Conservation (phyloP, 2,797 vertebrate genomes). For the Protosalanx chinensis region DNA sequence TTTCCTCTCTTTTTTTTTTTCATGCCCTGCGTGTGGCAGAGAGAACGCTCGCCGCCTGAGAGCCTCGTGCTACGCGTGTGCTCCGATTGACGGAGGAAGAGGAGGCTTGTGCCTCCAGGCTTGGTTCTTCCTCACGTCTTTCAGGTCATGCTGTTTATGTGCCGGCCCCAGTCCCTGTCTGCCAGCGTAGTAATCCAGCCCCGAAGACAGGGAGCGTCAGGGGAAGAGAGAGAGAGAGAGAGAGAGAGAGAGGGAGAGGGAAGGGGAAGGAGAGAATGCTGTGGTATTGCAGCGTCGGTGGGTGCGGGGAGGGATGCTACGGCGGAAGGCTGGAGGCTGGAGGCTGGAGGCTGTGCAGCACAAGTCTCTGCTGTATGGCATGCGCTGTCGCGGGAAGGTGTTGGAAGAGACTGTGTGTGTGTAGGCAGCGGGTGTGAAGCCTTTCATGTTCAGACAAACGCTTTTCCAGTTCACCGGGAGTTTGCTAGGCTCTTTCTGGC, state of each 20-base stretch:
- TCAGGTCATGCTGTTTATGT: constrained; percentile 63
- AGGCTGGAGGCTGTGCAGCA: constrained; percentile 66
- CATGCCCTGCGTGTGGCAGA: constrained; percentile 69
- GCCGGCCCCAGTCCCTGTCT: constrained; percentile 45
- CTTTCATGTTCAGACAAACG: constrained; percentile 80
- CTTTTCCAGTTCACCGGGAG: constrained; percentile 68
- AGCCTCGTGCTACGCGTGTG: constrained; percentile 29
- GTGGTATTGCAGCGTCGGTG: constrained; percentile 65
- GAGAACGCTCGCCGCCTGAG: constrained; percentile 67
- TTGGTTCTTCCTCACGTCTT: constrained; percentile 57
- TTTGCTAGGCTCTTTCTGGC: constrained; percentile 48
- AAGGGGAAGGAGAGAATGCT: constrained; percentile 59
- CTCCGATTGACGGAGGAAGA: constrained; percentile 48
- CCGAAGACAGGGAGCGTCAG: constrained; percentile 49
- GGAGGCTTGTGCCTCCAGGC: constrained; percentile 44
- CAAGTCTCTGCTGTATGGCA: constrained; percentile 66
- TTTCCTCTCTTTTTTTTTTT: constrained; percentile 55
- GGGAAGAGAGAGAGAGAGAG: constrained; percentile 7
- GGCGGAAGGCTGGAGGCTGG: constrained; percentile 56
- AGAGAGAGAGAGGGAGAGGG: constrained; percentile 29
- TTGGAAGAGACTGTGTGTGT: constrained; percentile 72
- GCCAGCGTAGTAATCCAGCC: constrained; percentile 61
- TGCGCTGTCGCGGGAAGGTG: constrained; percentile 77
- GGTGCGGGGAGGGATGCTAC: constrained; percentile 70
- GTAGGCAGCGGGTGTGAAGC: constrained; percentile 81